Conservation (phyloP, 2,888 invertebrate species). For the Tromatobia lineatoria region DNA sequence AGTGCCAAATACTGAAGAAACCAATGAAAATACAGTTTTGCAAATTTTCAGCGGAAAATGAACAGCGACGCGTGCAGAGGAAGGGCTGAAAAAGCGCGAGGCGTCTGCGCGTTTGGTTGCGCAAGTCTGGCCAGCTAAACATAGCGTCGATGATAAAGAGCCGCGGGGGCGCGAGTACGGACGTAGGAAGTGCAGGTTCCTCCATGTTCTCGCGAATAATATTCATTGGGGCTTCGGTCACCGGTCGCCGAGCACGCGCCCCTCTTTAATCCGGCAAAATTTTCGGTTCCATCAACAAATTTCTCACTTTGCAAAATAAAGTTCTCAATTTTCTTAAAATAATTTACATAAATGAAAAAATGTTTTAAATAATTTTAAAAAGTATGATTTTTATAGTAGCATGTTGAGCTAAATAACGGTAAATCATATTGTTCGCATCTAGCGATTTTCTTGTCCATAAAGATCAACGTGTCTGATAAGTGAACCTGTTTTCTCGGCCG, state of each 20-base stretch:
- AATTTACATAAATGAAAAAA: not conserved
- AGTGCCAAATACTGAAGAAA: not conserved
- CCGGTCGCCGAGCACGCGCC: conserved; percentile 58
- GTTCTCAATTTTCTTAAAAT: not conserved
- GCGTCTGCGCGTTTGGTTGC: conserved; percentile 68
- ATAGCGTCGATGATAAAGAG: conserved; percentile 56
- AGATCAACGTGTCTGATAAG: conserved; percentile 43
- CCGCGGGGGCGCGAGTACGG: conserved; percentile 53
- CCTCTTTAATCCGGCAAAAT: conserved; percentile 2
- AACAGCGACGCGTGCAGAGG: conserved; percentile 14
- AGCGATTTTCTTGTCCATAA: conserved; percentile 11
- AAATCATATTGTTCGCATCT: not conserved
- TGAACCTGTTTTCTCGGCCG: conserved; percentile 41
- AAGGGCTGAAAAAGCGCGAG: conserved; percentile 58
- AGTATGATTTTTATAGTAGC: not conserved
- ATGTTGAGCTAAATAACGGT: not conserved
- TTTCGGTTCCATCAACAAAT: not conserved
- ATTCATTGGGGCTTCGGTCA: conserved; percentile 62
- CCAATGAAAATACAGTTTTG: not conserved
- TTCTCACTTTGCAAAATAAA: not conserved
- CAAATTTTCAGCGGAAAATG: not conserved
- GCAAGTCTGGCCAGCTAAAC: conserved; percentile 62
- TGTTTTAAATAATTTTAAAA: not conserved
- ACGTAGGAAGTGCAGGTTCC: conserved; percentile 45
- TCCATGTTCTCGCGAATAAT: conserved; percentile 67